Conservation (phyloP, 2,797 vertebrate species). For the Chaetophractus vellerosus region DNA sequence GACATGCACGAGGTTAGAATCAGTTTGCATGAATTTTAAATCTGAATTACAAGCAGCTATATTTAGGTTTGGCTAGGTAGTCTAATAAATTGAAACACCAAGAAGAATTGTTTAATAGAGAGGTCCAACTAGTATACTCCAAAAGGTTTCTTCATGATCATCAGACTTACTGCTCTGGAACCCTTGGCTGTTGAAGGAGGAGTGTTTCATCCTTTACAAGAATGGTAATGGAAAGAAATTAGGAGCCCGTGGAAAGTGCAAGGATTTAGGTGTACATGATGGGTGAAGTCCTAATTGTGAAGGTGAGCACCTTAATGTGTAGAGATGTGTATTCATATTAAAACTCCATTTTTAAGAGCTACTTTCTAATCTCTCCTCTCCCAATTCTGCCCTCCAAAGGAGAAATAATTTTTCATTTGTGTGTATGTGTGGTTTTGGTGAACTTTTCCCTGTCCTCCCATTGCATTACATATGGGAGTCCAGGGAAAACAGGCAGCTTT, state of each 20-base stretch:
- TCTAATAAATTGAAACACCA: conserved; percentile 53
- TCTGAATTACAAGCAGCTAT: conserved; percentile 39
- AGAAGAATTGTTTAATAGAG: conserved; percentile 44
- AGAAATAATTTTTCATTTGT: conserved; percentile 40
- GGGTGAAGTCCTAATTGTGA: conserved; percentile 47
- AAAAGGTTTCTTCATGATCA: not conserved
- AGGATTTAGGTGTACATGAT: conserved; percentile 16
- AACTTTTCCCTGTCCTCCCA: conserved; percentile 55
- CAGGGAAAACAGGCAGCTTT: conserved; percentile 66
- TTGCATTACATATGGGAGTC: conserved; percentile 69
- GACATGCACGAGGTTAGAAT: not conserved
- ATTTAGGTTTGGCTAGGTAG: not conserved
- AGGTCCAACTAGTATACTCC: not conserved
- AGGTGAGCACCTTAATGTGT: not conserved
- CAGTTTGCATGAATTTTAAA: conserved; percentile 7
- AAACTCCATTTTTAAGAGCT: conserved; percentile 27
- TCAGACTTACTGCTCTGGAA: conserved; percentile 14
- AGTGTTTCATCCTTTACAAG: not conserved
- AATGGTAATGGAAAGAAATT: conserved; percentile 34
- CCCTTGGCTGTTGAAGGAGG: conserved; percentile 1
- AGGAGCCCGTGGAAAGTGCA: not conserved
- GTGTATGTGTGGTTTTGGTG: not conserved
- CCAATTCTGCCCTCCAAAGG: not conserved
- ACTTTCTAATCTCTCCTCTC: not conserved
- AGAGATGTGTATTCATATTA: conserved; percentile 11